Conservation (phyloP, 2,113 vertebrate genomes). For the Myotis davidii region DNA sequence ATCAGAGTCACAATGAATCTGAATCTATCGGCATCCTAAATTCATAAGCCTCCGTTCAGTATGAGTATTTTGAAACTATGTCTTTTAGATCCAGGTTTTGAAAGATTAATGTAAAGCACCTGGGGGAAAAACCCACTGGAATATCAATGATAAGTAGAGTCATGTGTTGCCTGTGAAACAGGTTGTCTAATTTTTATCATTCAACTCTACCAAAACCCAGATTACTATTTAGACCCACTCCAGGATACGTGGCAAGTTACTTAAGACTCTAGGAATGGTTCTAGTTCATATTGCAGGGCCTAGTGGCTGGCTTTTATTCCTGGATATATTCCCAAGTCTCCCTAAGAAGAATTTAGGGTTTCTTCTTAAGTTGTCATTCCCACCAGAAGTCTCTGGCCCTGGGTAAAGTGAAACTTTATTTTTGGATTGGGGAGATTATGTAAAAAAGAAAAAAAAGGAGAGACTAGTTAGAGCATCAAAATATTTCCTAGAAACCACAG, state of each 20-base stretch:
- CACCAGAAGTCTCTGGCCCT: background rate
- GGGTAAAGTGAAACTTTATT: background rate
- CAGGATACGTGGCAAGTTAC: background rate
- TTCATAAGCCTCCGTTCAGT: slow-evolving; percentile 28
- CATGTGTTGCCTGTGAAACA: slow-evolving; percentile 36
- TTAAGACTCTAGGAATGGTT: slow-evolving; percentile 22
- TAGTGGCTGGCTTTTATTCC: background rate
- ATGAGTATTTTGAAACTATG: slow-evolving; percentile 42
- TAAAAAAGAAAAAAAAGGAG: background rate
- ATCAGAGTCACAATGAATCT: slow-evolving; percentile 49
- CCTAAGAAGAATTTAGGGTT: background rate
- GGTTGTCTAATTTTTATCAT: slow-evolving; percentile 52
- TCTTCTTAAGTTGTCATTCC: background rate
- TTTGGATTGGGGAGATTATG: background rate
- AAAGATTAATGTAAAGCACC: slow-evolving; percentile 63
- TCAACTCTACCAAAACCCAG: slow-evolving; percentile 1
- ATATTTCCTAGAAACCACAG: background rate
- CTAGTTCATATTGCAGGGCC: background rate
- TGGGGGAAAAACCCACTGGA: background rate
- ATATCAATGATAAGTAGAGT: slow-evolving; percentile 47
- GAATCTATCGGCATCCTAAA: slow-evolving; percentile 22
- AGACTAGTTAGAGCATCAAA: background rate
- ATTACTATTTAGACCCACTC: background rate
- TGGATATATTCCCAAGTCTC: slow-evolving; percentile 15
- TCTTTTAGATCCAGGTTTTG: slow-evolving; percentile 44